These are phyloP conservation scores for Acleris cristana DNA, from an alignment of 2,888 invertebrate genomes.

Conservation along the genomic window DNA sequence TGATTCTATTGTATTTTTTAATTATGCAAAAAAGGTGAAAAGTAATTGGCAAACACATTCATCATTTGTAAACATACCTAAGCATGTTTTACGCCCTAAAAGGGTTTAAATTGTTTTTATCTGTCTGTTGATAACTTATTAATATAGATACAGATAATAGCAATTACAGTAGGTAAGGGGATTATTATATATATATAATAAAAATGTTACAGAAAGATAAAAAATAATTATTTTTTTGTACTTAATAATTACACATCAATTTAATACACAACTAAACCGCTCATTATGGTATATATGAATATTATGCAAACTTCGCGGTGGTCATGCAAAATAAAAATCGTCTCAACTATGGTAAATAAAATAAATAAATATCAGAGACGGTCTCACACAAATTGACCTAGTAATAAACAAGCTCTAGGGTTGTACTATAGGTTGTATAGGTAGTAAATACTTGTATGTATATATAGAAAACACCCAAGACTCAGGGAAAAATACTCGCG, in stretches of 20 bases:
- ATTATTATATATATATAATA: constrained; percentile 1
- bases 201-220: constrained; percentile 12
- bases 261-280: background rate
- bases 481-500: no score
- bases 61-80: background rate
- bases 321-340: no score
- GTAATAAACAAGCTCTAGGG: no score
- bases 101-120: constrained; percentile 10
- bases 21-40: background rate
- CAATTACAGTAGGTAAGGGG: background rate
- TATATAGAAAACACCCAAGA: no score
- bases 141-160: constrained; percentile 17
- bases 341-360: no score
- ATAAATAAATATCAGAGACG: no score
- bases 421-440: no score
- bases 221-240: background rate
- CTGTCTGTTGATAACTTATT: constrained; percentile 25
- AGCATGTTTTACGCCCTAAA: constrained; percentile 7
- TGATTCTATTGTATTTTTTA: constrained; percentile 3
- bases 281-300: no score
- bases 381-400: no score
- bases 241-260: background rate
- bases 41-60: constrained; percentile 1
- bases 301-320: no score
- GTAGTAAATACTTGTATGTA: no score